These are phyloP conservation scores for Orussus abietinus DNA, from an alignment of 1,140 invertebrate genomes.

Conservation along the genomic window DNA sequence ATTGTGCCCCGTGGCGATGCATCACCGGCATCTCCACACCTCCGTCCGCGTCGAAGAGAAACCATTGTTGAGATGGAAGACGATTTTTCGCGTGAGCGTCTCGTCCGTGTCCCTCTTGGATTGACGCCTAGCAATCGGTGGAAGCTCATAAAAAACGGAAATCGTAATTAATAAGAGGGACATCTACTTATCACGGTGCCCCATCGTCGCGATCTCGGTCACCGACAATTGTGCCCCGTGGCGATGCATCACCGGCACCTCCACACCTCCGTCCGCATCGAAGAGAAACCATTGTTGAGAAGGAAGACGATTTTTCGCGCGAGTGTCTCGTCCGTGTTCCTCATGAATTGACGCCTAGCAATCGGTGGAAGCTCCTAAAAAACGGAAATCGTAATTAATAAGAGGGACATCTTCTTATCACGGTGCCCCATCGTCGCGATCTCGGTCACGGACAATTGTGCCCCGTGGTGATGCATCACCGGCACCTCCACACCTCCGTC, in stretches of 20 bases:
- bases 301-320: too few species aligned
- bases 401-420: neutral
- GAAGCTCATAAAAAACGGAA: too few species aligned
- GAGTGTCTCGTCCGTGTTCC: too few species aligned
- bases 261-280: too few species aligned
- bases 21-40: constrained; percentile 14
- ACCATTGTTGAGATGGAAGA: too few species aligned
- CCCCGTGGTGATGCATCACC: constrained; percentile 21
- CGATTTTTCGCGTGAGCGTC: too few species aligned
- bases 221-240: constrained; percentile 20
- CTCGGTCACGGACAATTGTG: constrained; percentile 22
- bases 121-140: too few species aligned
- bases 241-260: constrained; percentile 20
- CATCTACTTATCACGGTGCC: neutral
- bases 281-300: too few species aligned
- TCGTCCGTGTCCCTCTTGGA: too few species aligned
- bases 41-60: too few species aligned
- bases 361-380: too few species aligned
- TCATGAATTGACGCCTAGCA: too few species aligned
- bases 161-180: constrained; percentile 20
- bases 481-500: neutral
- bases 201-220: constrained; percentile 15
- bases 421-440: constrained; percentile 11
- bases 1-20: constrained; percentile 20
- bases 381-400: constrained; percentile 24